Evolutionary conservation across 2,797 vertebrate species (phyloP).

Genomic region (Myioborus melanocephalus): DNA sequence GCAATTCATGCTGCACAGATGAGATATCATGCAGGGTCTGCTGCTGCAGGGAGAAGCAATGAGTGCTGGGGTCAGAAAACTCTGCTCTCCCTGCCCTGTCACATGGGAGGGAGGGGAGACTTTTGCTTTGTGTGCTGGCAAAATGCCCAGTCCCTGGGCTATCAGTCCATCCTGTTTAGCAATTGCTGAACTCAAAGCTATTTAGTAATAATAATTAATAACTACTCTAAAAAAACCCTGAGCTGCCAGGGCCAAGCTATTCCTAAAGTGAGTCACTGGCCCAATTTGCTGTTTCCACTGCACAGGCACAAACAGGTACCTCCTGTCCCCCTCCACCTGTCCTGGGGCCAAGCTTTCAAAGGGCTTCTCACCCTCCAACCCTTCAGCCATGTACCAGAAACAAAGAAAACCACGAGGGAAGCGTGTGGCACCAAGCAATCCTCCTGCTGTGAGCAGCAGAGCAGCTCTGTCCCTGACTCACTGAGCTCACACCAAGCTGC

Average conservation of each 20-base stretch:
- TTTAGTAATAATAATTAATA: not conserved
- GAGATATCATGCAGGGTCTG: not conserved
- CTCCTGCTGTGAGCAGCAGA: not conserved
- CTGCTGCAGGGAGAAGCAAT: not conserved
- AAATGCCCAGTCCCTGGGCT: not conserved
- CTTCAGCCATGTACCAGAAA: not conserved
- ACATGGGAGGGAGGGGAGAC: not conserved
- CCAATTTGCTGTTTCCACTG: not conserved
- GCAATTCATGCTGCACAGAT: not conserved
- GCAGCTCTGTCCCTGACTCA: not conserved
- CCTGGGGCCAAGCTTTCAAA: not conserved
- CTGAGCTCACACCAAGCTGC: not conserved
- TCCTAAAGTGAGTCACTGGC: not conserved
- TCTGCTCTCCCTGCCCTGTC: not conserved
- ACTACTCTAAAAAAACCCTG: not conserved
- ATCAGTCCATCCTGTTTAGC: not conserved
- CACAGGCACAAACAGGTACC: not conserved
- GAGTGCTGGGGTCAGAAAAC: rapidly evolving
- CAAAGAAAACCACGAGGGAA: not conserved
- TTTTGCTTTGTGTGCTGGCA: not conserved
- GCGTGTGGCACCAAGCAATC: rapidly evolving
- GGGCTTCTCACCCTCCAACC: not conserved
- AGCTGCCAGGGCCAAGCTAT: not conserved
- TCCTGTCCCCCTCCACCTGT: not conserved
- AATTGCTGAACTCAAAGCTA: not conserved